Conservation (phyloP, 92 coral and sea anemone species). For the Galaxea fascicularis region DNA sequence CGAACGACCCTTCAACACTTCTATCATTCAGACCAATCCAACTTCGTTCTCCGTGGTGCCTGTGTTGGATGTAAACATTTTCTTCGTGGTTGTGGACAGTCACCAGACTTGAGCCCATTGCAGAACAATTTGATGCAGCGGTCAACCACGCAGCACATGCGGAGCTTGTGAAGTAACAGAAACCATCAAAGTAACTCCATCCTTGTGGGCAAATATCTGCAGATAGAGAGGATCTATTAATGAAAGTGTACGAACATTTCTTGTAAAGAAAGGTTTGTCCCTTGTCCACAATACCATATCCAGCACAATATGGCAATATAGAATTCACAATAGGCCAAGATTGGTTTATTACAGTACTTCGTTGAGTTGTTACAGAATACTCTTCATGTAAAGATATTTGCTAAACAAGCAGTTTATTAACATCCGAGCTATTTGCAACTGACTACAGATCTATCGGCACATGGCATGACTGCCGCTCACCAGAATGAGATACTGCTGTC, state of each 20-base stretch:
- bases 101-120: slow-evolving; percentile 41
- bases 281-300: neutral
- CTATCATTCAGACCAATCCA: slow-evolving; percentile 57
- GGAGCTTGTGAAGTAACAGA: slow-evolving; percentile 63
- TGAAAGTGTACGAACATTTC: neutral
- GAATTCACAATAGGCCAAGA: too few relatives aligned
- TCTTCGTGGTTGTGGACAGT: slow-evolving; percentile 47
- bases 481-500: too few relatives aligned
- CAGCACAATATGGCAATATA: too few relatives aligned
- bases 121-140: slow-evolving; percentile 39
- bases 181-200: slow-evolving; percentile 68
- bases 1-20: slow-evolving; percentile 37
- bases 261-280: too few relatives aligned
- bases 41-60: slow-evolving; percentile 43
- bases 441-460: too few relatives aligned
- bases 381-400: too few relatives aligned
- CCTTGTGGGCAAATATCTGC: slow-evolving; percentile 60
- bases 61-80: slow-evolving; percentile 63
- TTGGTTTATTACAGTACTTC: too few relatives aligned
- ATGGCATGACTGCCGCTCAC: too few relatives aligned
- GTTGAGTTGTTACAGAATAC: too few relatives aligned
- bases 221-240: neutral
- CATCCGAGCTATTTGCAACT: too few relatives aligned
- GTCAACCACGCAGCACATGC: slow-evolving; percentile 49
- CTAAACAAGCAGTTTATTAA: too few relatives aligned